Evolutionary conservation across 2,797 vertebrate genomes (phyloP).

Genomic region (Tenualosa ilisha): DNA sequence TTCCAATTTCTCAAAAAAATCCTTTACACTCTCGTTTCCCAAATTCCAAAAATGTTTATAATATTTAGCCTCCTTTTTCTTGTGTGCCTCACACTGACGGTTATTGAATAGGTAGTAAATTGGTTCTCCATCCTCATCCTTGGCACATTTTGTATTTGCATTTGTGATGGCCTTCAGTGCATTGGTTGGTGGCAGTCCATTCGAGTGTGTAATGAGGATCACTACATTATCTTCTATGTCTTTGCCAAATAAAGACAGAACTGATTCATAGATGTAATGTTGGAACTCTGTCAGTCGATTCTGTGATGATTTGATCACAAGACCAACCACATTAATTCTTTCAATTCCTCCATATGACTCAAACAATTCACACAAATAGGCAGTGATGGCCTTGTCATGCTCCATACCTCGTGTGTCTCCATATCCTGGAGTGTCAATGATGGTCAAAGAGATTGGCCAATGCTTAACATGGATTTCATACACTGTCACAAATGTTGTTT

Average conservation of each 20-base stretch:
- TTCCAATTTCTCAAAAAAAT: constrained; percentile 25
- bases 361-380: constrained; percentile 36
- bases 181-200: constrained; percentile 10
- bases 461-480: constrained; percentile 42
- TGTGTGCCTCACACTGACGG: not conserved
- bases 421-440: constrained; percentile 58
- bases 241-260: constrained; percentile 40
- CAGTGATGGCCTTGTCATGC: constrained; percentile 20
- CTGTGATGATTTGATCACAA: constrained; percentile 40
- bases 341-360: constrained; percentile 24
- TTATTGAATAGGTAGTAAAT: constrained; percentile 46
- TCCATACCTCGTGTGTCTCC: constrained; percentile 39
- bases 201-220: constrained; percentile 32
- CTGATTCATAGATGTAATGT: constrained; percentile 30
- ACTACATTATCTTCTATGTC: constrained; percentile 38
- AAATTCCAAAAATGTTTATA: not conserved
- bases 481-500: constrained; percentile 38
- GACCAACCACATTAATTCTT: constrained; percentile 43
- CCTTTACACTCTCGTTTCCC: not conserved
- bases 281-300: constrained; percentile 30
- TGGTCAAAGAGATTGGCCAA: constrained; percentile 48
- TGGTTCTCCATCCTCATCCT: constrained; percentile 9
- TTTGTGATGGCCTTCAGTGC: constrained; percentile 31
- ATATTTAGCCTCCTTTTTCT: accelerated
- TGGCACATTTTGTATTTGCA: constrained; percentile 24